Percentiles rank a stretch among this genome's conserved stretches.
Conservation (phyloP, 2,888 invertebrate genomes). For the Crematogaster levior region DNA sequence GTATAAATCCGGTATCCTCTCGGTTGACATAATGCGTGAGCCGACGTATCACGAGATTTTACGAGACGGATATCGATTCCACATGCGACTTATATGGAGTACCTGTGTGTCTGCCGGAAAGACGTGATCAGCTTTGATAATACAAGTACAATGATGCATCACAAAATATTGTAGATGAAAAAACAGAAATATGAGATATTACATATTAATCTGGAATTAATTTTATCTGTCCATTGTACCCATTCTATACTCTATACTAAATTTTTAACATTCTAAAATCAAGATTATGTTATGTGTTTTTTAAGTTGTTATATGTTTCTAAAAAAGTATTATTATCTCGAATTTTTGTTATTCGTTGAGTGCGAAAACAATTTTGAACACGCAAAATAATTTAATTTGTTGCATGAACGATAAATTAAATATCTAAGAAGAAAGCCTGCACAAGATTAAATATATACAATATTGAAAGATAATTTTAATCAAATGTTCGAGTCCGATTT, state of each 20-base stretch:
- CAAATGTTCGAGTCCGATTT: constrained; percentile 73
- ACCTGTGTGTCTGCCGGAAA: constrained; percentile 9
- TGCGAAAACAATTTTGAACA: neutral
- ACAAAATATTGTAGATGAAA: neutral
- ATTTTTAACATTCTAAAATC: neutral
- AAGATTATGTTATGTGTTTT: neutral
- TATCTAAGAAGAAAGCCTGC: constrained; percentile 4
- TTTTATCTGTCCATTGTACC: neutral
- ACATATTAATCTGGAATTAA: neutral
- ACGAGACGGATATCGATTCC: constrained; percentile 52
- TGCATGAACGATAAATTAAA: neutral
- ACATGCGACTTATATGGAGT: constrained; percentile 40
- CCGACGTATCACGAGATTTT: constrained; percentile 57
- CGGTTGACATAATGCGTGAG: constrained; percentile 67
- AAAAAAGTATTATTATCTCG: neutral
- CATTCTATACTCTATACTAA: neutral
- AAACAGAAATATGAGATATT: neutral
- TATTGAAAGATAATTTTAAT: constrained; percentile 78
- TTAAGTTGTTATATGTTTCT: neutral
- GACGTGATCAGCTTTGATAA: constrained; percentile 24
- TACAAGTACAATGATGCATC: constrained; percentile 1
- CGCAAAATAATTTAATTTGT: neutral
- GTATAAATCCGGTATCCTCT: constrained; percentile 72
- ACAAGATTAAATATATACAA: constrained; percentile 53
- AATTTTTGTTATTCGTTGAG: neutral